These are phyloP conservation scores for Heterochromis multidens DNA, from an alignment of 2,113 vertebrate species.

Conservation along the genomic window DNA sequence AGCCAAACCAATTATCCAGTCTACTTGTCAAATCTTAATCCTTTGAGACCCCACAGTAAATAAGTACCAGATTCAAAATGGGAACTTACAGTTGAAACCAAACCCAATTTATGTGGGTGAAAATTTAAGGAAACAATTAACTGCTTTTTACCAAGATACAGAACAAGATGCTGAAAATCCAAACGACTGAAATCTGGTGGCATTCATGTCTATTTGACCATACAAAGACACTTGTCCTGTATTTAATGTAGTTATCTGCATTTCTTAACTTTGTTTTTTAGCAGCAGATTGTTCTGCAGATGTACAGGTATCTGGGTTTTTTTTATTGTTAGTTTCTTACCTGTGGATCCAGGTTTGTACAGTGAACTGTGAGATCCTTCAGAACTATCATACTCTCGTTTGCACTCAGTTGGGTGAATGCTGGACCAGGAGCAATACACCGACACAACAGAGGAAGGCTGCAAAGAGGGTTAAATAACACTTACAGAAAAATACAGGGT, in stretches of 20 bases:
- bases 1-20: no score
- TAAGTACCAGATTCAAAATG: neutral
- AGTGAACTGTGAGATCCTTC: conserved; percentile 31
- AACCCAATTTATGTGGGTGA: neutral
- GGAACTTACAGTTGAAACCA: neutral
- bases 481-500: neutral
- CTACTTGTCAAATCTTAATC: no score
- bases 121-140: neutral
- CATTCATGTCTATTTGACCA: neutral
- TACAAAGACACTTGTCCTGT: neutral
- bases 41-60: neutral
- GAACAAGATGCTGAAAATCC: neutral
- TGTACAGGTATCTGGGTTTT: neutral
- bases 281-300: neutral
- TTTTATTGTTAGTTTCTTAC: conserved; percentile 22
- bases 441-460: conserved; percentile 61
- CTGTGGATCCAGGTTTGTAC: conserved; percentile 49
- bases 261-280: neutral
- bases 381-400: conserved; percentile 20
- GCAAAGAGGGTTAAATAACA: neutral
- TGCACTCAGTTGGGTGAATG: conserved; percentile 48
- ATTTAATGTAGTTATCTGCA: neutral
- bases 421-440: conserved; percentile 56
- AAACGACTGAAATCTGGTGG: rapidly evolving
- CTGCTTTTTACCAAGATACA: neutral